A percentile compares a stretch with the other conserved stretches of the same genome.
phyloP scores from a whole-genome alignment of 2,113 vertebrate species.

The Cololabis saira region DNA sequence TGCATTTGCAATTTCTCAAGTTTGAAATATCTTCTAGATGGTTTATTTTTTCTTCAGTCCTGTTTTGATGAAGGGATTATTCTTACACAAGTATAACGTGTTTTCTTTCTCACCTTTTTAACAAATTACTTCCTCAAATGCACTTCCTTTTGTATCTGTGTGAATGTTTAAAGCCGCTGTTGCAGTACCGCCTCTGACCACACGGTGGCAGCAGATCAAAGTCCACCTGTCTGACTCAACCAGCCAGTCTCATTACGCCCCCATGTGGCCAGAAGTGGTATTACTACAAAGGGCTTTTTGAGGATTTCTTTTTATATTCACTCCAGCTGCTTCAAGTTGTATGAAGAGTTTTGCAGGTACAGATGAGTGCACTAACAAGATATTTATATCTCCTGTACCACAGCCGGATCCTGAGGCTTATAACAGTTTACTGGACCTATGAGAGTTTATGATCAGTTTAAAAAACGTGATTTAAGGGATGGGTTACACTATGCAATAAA shows the following conservation, averaged over 20 bases:
- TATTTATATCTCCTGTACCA: slow-evolving; percentile 4
- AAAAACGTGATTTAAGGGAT: not conserved
- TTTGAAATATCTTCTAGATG: slow-evolving; percentile 6
- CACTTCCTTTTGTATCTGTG: slow-evolving; percentile 18
- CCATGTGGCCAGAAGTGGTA: not conserved
- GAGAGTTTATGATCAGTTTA: slow-evolving; percentile 10
- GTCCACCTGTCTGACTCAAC: too few species aligned
- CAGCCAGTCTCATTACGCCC: too few species aligned
- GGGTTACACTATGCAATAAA: slow-evolving; percentile 64
- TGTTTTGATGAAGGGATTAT: slow-evolving; percentile 28
- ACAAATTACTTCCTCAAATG: not conserved
- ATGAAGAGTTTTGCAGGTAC: not conserved
- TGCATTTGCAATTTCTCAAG: slow-evolving; percentile 24
- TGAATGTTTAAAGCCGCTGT: slow-evolving; percentile 11
- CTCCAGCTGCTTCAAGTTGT: slow-evolving; percentile 34
- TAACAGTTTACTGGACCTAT: slow-evolving; percentile 15
- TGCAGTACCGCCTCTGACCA: too few species aligned
- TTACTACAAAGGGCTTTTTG: not conserved
- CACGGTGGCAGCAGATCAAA: too few species aligned
- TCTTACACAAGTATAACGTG: not conserved
- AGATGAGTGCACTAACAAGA: slow-evolving; percentile 25
- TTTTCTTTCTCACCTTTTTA: not conserved
- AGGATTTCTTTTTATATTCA: slow-evolving; percentile 10
- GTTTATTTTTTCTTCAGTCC: not conserved
- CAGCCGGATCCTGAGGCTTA: not conserved